A percentile compares a stretch with the other conserved stretches of the same genome.
These are phyloP conservation scores for Chroicocephalus ridibundus DNA, from an alignment of 2,113 vertebrate species.

Conservation along the genomic window DNA sequence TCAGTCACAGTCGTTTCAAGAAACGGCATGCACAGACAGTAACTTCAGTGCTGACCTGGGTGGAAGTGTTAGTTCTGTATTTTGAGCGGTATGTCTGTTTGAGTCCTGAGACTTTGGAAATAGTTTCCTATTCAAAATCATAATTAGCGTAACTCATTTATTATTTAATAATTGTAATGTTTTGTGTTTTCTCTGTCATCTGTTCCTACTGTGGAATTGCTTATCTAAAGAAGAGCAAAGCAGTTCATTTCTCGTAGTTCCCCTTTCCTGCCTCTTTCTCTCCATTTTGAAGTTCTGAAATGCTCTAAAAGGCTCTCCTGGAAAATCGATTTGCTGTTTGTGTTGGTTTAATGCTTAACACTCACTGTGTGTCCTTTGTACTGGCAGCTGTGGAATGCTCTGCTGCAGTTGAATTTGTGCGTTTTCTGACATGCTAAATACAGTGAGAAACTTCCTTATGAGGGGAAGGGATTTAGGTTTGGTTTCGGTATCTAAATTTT, in stretches of 20 bases:
- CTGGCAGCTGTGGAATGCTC: slow-evolving; percentile 24
- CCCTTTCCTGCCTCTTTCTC: not conserved
- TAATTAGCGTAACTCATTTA: not conserved
- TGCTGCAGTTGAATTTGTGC: not conserved
- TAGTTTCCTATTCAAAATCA: not conserved
- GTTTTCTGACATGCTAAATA: not conserved
- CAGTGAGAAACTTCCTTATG: not conserved
- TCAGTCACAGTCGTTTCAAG: not conserved
- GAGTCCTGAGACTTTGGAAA: not conserved
- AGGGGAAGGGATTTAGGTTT: not conserved
- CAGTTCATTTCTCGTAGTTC: not conserved
- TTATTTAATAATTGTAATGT: not conserved
- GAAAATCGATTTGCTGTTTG: slow-evolving; percentile 45
- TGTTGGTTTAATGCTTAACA: slow-evolving; percentile 63
- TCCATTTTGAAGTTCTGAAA: slow-evolving; percentile 15
- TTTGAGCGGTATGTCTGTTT: not conserved
- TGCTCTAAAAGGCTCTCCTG: slow-evolving; percentile 3
- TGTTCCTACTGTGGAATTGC: not conserved
- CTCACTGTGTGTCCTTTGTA: slow-evolving; percentile 12
- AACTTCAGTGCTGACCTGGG: not conserved
- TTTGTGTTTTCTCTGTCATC: not conserved
- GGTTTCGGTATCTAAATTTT: not conserved
- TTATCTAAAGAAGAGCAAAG: not conserved
- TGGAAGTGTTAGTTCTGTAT: not conserved
- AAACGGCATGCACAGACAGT: not conserved